Base-by-base conservation (phyloP, 53 echinoderm and acorn worm genomes). In the Echinometra lucunter region DNA sequence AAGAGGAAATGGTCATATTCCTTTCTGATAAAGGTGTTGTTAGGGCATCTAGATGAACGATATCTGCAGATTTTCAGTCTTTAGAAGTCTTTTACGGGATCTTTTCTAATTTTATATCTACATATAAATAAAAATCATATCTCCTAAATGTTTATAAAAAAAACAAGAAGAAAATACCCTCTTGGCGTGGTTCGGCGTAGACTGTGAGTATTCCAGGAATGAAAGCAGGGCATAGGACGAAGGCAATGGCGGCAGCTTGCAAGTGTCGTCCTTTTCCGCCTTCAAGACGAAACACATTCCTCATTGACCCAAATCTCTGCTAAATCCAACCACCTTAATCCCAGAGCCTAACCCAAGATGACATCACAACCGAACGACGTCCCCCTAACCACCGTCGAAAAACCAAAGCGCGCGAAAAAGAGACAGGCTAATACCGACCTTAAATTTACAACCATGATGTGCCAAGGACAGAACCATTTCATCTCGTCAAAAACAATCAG, bases 401-500 rank as follows among this genome's bases (percentile, higher is more conserved):
- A 40, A 21, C 40, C 47, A 81, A 85, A 85, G 85, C 85, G 47
- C 47, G 85, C 45, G 85, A 45, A 85, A 85, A 25, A 49, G 49
- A 49, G 49, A 85, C 85, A 40, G 30, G n/a, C 49, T 49, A 49
- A 85, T 85, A 49, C 49, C n/a, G 37, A 27, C 85, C 49, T 49
- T 28, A 85, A 47, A 85, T 85, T 53, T 85, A 85, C 85, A n/a
- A 7, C n/a, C 49, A 28, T 85, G 85, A 85, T 53, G 85, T 49
- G 6, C 27, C 85, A 85, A 85, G 85, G 85, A 49, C 85, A 85
- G n/a, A 85, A 49, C 85, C 45, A 85, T 85, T 85, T 85, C 49
- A 49, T 85, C 85, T 85, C 85, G 53, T 85, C 85, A 25, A 85
- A 49, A 85, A 85, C 45, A 85, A 85, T 85, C 85, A 85, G 49